Percentiles rank a stretch among this genome's conserved stretches.
Evolutionary conservation across 2,797 vertebrate genomes (phyloP).

Genomic region (Triplophysa yarkandensis): DNA sequence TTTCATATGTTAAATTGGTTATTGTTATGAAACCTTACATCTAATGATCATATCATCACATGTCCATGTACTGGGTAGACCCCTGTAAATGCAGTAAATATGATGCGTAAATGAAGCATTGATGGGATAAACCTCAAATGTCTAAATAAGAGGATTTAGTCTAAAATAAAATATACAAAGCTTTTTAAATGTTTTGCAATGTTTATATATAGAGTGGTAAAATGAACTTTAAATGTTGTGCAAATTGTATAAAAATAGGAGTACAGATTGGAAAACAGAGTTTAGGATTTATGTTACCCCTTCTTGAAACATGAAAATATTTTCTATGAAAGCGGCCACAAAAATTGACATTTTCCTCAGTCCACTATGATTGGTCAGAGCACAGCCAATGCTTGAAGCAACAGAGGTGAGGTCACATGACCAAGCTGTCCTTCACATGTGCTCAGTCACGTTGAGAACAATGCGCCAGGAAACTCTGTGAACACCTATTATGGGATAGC

Average conservation of each 20-base stretch:
- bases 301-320: neutral
- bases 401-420: conserved; percentile 27
- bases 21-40: neutral
- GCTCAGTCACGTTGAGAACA: conserved; percentile 46
- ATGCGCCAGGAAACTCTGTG: conserved; percentile 24
- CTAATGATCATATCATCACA: neutral
- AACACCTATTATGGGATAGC: neutral
- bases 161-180: neutral
- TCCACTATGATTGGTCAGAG: conserved; percentile 39
- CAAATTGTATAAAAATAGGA: neutral
- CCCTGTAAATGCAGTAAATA: neutral
- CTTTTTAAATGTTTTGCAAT: neutral
- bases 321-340: conserved; percentile 14
- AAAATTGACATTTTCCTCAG: neutral
- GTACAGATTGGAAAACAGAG: neutral
- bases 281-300: neutral
- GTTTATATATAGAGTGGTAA: neutral
- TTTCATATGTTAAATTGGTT: neutral
- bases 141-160: no score
- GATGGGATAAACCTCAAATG: neutral
- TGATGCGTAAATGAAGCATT: neutral
- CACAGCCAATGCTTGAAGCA: conserved; percentile 24
- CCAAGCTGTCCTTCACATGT: conserved; percentile 13
- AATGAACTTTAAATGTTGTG: neutral
- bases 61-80: neutral